phyloP scores from a whole-genome alignment of 37 sponge, comb jelly and placozoan genomes.

The Geodia barretti region DNA sequence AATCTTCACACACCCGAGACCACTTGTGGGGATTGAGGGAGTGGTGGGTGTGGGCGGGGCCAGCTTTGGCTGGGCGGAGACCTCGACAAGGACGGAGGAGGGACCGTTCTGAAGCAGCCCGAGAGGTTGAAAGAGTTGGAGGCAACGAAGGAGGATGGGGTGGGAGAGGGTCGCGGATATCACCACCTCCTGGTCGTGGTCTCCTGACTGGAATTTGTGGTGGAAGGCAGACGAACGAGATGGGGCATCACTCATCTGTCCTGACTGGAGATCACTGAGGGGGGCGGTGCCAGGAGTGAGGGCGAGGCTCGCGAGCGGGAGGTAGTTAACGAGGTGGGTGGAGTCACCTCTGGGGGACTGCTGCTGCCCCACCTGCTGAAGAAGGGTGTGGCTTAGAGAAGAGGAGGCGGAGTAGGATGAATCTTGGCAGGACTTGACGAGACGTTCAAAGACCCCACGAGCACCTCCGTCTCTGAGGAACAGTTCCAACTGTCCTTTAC shows the following conservation, averaged over 20 bases:
- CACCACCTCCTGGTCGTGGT: constrained; percentile 25
- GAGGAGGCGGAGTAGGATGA: neutral
- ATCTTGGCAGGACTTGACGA: constrained; percentile 18
- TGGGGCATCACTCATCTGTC: neutral
- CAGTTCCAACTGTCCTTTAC: neutral
- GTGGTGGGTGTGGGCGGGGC: constrained; percentile 17
- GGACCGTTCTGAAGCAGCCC: constrained; percentile 28
- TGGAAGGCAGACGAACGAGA: constrained; percentile 32
- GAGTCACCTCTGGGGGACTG: constrained; percentile 20
- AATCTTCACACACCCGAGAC: constrained; percentile 38
- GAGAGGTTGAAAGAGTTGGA: constrained; percentile 30
- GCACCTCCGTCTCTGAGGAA: constrained; percentile 51
- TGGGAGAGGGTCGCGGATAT: constrained; percentile 19
- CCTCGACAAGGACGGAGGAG: constrained; percentile 28
- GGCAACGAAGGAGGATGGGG: constrained; percentile 44
- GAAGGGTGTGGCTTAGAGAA: constrained; percentile 4
- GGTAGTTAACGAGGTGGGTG: constrained; percentile 34
- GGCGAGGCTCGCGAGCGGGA: constrained; percentile 19
- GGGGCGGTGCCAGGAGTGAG: constrained; percentile 10
- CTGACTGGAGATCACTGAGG: constrained; percentile 8
- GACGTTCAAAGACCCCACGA: constrained; percentile 31
- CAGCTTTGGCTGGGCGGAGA: neutral
- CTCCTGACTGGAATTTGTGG: constrained; percentile 19
- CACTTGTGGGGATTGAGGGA: constrained; percentile 26
- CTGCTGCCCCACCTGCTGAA: constrained; percentile 29